Percentiles rank a stretch among this genome's conserved stretches.
Conservation (phyloP, 2,113 vertebrate species). For the Brachypodius melanocephalos region DNA sequence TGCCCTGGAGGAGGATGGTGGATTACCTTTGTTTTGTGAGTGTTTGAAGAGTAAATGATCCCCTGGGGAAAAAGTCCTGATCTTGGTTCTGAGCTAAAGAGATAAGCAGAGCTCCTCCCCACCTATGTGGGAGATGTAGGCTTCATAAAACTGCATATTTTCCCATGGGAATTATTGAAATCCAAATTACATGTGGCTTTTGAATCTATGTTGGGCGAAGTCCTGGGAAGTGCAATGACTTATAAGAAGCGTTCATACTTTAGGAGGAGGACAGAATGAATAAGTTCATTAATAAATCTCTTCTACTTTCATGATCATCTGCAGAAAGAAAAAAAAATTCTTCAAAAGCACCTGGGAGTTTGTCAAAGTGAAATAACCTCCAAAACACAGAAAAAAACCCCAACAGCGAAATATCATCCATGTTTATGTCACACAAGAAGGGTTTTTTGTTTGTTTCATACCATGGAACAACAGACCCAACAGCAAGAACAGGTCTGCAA, state of each 20-base stretch:
- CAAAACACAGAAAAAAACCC: fast-evolving
- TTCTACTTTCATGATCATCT: not conserved
- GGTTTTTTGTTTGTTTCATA: not conserved
- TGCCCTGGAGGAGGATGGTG: not conserved
- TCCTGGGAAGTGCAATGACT: not conserved
- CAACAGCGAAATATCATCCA: not conserved
- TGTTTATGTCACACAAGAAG: not conserved
- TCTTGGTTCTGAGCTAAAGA: constrained; percentile 11
- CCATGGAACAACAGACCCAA: not conserved
- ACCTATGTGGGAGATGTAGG: not conserved
- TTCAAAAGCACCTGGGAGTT: not conserved
- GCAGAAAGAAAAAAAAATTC: not conserved
- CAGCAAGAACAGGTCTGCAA: not conserved
- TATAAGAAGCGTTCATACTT: not conserved
- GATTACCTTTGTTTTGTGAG: constrained; percentile 11
- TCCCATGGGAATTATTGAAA: constrained; percentile 50
- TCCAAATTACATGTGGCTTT: not conserved
- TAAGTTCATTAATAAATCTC: not conserved
- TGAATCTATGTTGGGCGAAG: not conserved
- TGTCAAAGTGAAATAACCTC: not conserved
- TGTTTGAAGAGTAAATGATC: constrained; percentile 24
- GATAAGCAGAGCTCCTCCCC: constrained; percentile 40
- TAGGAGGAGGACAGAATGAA: not conserved
- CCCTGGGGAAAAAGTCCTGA: not conserved
- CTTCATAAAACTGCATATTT: not conserved